phyloP scores from a whole-genome alignment of 37 sponge, comb jelly and placozoan species.

The Cliona cf. orientalis region DNA sequence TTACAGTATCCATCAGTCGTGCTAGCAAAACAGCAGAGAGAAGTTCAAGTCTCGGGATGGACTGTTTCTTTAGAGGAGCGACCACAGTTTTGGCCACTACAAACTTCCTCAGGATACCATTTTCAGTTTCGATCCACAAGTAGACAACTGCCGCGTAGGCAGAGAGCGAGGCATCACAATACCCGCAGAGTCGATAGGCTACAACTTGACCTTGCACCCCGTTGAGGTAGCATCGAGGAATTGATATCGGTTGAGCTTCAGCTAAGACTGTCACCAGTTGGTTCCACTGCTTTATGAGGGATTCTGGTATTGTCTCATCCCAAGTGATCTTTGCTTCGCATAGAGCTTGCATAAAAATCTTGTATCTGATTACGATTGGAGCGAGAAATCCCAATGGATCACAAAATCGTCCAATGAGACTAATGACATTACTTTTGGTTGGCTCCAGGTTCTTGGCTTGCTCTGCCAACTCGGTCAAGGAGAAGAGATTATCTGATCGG shows the following conservation, averaged over 20 bases:
- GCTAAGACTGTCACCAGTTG: neutral
- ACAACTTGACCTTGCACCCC: neutral
- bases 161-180: conserved; percentile 38
- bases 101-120: neutral
- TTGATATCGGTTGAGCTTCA: conserved; percentile 11
- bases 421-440: conserved; percentile 33
- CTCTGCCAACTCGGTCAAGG: conserved; percentile 2
- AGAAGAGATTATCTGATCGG: conserved; percentile 17
- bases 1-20: conserved; percentile 17
- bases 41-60: conserved; percentile 41
- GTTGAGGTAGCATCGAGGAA: conserved; percentile 25
- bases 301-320: conserved; percentile 26
- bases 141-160: conserved; percentile 46
- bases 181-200: conserved; percentile 31
- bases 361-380: conserved; percentile 32
- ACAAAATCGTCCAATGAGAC: no score
- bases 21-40: conserved; percentile 39
- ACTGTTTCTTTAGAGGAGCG: conserved; percentile 25
- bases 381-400: conserved; percentile 43
- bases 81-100: conserved; percentile 38
- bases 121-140: conserved; percentile 6
- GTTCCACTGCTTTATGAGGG: neutral
- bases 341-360: conserved; percentile 30
- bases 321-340: conserved; percentile 16
- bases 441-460: conserved; percentile 24